phyloP scores from a whole-genome alignment of 1,140 invertebrate species.

The Nasonia longicornis region DNA sequence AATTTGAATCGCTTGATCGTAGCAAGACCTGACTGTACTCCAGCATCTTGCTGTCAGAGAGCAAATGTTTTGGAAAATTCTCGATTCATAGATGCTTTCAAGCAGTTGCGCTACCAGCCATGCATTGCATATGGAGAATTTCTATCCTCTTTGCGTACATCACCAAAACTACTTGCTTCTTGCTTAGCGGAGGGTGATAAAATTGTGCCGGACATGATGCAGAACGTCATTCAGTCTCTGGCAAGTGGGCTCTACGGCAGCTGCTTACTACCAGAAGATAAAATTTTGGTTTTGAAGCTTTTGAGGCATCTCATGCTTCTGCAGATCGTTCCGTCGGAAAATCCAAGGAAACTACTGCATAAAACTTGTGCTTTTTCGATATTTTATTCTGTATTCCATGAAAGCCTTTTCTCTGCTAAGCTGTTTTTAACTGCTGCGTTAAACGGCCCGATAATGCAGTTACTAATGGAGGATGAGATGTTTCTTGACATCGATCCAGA shows the following conservation, averaged over 20 bases:
- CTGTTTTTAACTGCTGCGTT: constrained; percentile 94
- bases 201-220: constrained; percentile 73
- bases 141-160: constrained; percentile 80
- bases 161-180: constrained; percentile 83
- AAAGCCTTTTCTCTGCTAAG: constrained; percentile 90
- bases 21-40: constrained; percentile 79
- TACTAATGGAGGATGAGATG: constrained; percentile 94
- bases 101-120: constrained; percentile 85
- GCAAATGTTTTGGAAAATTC: constrained; percentile 83
- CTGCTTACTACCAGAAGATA: constrained; percentile 85
- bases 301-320: constrained; percentile 86
- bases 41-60: constrained; percentile 80
- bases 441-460: constrained; percentile 89
- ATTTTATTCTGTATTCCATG: constrained; percentile 91
- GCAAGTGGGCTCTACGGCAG: constrained; percentile 87
- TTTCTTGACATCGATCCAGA: constrained; percentile 94
- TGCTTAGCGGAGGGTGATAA: constrained; percentile 85
- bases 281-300: constrained; percentile 81
- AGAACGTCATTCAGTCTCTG: constrained; percentile 78
- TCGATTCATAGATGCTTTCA: constrained; percentile 89
- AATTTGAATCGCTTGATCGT: constrained; percentile 86
- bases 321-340: constrained; percentile 83
- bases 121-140: constrained; percentile 83
- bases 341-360: constrained; percentile 87
- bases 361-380: constrained; percentile 89